Evolutionary conservation across 1,140 invertebrate species (phyloP), one percentile per base, ranked within the genome.

Genomic region (Brachystomella parvula): DNA sequence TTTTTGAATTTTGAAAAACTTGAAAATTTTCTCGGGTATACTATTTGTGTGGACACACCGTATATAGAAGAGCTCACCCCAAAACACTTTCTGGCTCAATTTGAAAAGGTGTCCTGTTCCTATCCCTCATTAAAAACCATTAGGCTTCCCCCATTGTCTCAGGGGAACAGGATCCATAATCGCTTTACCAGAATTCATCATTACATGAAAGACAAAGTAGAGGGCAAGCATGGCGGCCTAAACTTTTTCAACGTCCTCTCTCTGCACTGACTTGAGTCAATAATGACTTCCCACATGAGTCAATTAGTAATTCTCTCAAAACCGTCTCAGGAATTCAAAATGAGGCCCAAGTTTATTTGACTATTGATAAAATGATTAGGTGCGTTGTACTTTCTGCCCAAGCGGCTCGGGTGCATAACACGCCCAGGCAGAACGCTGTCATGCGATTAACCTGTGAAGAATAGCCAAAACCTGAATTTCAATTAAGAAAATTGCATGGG

Each of bases 291-390:
- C 21, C 49, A 17, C 49, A 53, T 53, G 49, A 53, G 24, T 53
- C 49, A 53, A 53, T 53, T 53, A 53, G 49, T 53, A 53, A 53
- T 53, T 53, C 49, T 53, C 49, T 53, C 49, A 53, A 53, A 53
- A n/a, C 24, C 49, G 12, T 53, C 12, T 53, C 49, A 53, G 49
- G 49, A 53, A 53, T 53, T 17, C 49, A 24, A 24, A 53, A 53
- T 53, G 49, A 53, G 49, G 49, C 12, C 9, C 12, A 53, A 53
- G 6, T 24, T 53, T 15, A 6, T 53, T 53, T 15, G 24, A 53
- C 15, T 53, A 53, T 53, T 53, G 49, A 26, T 53, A 53, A 53
- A 53, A 53, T 53, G 49, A 53, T 53, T 53, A 53, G 24, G 49
- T 6, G 49, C 6, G 19, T 39, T n/a, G n/a, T n/a, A n/a, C n/a